Percentiles rank a stretch among this genome's conserved stretches.
These are phyloP conservation scores for Plectrocnemia conspersa DNA, from an alignment of 1,140 invertebrate genomes.

Conservation along the genomic window DNA sequence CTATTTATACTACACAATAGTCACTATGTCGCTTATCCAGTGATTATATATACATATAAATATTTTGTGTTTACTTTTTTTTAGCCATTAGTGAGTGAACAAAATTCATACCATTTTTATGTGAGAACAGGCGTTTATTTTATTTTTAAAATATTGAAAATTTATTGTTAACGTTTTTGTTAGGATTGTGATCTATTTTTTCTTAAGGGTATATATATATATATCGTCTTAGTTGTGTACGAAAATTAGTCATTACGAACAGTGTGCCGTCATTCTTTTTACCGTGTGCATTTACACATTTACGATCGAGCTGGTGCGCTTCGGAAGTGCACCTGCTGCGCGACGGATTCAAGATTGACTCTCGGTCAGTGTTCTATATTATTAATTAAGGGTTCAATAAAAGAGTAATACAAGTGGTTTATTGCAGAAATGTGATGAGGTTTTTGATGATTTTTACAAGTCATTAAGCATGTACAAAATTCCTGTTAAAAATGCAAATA, in stretches of 20 bases:
- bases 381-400: slow-evolving; percentile 33
- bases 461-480: slow-evolving; percentile 36
- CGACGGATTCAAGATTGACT: not conserved
- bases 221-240: too few species aligned
- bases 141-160: too few species aligned
- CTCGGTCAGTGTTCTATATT: slow-evolving; percentile 1
- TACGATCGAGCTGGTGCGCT: not conserved
- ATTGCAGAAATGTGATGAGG: slow-evolving; percentile 33
- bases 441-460: slow-evolving; percentile 37
- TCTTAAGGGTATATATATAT: not conserved
- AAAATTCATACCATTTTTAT: slow-evolving; percentile 32
- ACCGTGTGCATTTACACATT: too few species aligned
- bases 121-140: too few species aligned
- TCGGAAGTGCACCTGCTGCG: not conserved
- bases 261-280: too few species aligned
- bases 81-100: slow-evolving; percentile 26
- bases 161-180: not conserved
- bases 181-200: slow-evolving; percentile 1
- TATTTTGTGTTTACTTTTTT: slow-evolving; percentile 27
- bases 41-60: too few species aligned
- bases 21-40: slow-evolving; percentile 35
- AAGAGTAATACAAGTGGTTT: slow-evolving; percentile 26
- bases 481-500: slow-evolving; percentile 32
- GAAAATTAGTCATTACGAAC: too few species aligned
- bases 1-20: slow-evolving; percentile 35